Conservation (phyloP, 2,888 invertebrate species). For the Drosophila vallismaia region DNA sequence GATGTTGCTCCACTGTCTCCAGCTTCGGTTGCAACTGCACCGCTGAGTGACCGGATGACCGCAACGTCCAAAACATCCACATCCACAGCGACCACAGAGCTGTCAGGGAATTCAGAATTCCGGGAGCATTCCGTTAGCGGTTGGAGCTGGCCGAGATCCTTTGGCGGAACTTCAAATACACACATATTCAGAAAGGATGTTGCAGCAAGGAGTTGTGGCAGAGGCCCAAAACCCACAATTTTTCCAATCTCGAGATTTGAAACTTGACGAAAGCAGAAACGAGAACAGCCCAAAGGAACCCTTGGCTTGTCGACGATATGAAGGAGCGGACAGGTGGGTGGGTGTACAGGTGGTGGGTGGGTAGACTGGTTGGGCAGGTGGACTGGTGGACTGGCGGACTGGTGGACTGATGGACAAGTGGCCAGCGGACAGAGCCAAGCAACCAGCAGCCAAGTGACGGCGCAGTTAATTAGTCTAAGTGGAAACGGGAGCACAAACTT, state of each 20-base stretch:
- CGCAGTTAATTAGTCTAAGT: constrained; percentile 78
- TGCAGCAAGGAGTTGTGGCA: not conserved
- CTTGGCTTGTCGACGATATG: constrained; percentile 31
- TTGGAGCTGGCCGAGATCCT: too few species aligned
- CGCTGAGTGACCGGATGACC: constrained; percentile 65
- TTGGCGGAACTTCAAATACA: not conserved
- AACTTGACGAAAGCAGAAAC: not conserved
- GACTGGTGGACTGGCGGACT: not conserved
- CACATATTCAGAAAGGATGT: not conserved
- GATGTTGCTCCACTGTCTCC: constrained; percentile 67
- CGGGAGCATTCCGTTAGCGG: too few species aligned
- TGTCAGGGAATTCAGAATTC: not conserved
- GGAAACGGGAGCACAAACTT: constrained; percentile 76
- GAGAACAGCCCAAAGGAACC: constrained; percentile 9
- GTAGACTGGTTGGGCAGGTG: too few species aligned
- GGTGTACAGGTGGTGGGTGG: too few species aligned
- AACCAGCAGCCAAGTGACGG: constrained; percentile 66
- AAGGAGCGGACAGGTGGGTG: constrained; percentile 1
- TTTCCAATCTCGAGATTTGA: not conserved
- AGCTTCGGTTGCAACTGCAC: constrained; percentile 40
- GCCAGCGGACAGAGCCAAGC: constrained; percentile 1
- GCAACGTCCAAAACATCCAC: constrained; percentile 52
- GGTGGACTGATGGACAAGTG: constrained; percentile 10
- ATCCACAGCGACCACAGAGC: not conserved
- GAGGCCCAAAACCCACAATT: not conserved